These are phyloP conservation scores for Malacoctenus gilli DNA, from an alignment of 2,797 vertebrate genomes.

Conservation along the genomic window DNA sequence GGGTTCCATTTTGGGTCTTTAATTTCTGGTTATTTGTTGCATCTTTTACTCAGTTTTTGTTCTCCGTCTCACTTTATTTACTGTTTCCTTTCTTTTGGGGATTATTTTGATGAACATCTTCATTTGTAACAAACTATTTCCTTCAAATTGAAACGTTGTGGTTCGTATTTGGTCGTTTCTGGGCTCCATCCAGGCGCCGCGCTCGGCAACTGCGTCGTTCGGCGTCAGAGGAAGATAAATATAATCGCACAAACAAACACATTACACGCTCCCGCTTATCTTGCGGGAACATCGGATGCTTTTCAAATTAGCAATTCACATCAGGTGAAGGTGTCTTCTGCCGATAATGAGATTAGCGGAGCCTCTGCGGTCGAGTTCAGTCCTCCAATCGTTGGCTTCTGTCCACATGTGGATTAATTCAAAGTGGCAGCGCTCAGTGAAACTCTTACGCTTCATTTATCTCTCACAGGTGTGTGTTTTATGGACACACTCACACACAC, in stretches of 20 bases:
- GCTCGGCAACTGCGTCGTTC: constrained; percentile 51
- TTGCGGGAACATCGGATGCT: constrained; percentile 34
- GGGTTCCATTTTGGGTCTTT: too few species aligned
- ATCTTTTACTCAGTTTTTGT: too few species aligned
- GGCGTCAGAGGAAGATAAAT: constrained; percentile 49
- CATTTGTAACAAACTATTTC: too few species aligned
- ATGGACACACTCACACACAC: too few species aligned
- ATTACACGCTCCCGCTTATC: constrained; percentile 47
- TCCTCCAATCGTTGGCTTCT: background rate
- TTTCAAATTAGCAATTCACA: constrained; percentile 44
- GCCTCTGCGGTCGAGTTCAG: constrained; percentile 12
- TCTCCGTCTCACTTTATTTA: too few species aligned
- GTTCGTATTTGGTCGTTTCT: constrained; percentile 12
- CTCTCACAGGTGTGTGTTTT: too few species aligned
- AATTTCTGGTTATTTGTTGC: too few species aligned
- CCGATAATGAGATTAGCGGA: constrained; percentile 39
- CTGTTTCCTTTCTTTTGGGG: too few species aligned
- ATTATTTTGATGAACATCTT: too few species aligned
- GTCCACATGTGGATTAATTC: background rate
- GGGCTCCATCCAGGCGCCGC: constrained; percentile 39
- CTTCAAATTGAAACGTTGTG: too few species aligned
- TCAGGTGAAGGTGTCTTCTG: constrained; percentile 36
- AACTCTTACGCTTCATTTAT: background rate
- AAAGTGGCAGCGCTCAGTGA: too few species aligned
- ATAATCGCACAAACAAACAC: constrained; percentile 58